Conservation (phyloP, 2,797 vertebrate genomes). For the Sylvia borin region DNA sequence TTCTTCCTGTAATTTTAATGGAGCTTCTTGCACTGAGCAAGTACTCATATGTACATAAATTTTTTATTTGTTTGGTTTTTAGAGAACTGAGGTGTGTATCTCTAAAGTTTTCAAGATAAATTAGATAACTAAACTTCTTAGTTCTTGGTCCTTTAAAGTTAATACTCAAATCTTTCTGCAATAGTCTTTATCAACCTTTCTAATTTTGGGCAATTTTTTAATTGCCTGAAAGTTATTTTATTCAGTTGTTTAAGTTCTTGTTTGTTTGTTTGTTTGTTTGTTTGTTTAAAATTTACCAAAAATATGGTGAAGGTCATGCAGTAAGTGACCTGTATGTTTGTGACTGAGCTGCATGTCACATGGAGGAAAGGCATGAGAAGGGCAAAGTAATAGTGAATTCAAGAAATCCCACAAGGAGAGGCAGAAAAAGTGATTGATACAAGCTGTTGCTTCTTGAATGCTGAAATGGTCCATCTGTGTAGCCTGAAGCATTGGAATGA, state of each 20-base stretch:
- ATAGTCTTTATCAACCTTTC: background rate
- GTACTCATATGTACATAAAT: background rate
- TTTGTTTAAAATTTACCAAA: background rate
- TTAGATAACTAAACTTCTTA: background rate
- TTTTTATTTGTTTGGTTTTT: background rate
- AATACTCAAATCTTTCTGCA: background rate
- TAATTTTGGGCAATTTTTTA: background rate
- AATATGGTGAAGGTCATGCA: background rate
- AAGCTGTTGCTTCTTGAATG: constrained; percentile 58
- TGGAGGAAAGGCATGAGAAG: background rate
- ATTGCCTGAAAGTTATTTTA: background rate
- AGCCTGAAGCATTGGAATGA: constrained; percentile 44
- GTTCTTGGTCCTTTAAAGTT: background rate
- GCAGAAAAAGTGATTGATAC: constrained; percentile 31
- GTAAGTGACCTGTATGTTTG: background rate
- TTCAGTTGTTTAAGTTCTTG: background rate
- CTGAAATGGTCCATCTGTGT: constrained; percentile 59
- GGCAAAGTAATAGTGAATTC: background rate
- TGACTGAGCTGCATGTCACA: background rate
- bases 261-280: background rate
- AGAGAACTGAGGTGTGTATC: background rate
- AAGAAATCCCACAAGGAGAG: constrained; percentile 14
- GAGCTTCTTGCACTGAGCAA: background rate
- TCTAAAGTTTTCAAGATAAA: background rate
- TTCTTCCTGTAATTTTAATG: background rate